Evolutionary conservation across 2,113 vertebrate genomes (phyloP).

Genomic region (Perca flavescens): DNA sequence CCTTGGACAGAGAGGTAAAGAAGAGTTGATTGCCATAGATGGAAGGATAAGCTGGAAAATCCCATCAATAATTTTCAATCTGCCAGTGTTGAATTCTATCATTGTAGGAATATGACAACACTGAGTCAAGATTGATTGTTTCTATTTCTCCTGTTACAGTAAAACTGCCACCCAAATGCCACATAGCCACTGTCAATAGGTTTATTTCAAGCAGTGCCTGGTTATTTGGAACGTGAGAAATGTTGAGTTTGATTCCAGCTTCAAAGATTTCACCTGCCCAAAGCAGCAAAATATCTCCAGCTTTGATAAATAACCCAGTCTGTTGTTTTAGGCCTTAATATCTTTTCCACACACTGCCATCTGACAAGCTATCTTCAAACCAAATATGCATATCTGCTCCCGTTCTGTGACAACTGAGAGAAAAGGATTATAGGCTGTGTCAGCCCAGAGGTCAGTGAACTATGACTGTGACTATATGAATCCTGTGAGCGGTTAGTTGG

Average conservation of each 20-base stretch:
- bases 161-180: conserved; percentile 12
- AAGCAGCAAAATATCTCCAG: not conserved
- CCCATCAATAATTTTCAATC: conserved; percentile 42
- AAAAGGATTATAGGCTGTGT: not conserved
- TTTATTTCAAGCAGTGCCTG: not conserved
- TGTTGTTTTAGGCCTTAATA: not conserved
- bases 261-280: not conserved
- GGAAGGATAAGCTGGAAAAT: conserved; percentile 12
- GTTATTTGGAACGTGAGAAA: not conserved
- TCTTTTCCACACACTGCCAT: not conserved
- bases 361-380: not conserved
- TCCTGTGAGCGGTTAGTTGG: not conserved
- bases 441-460: not conserved
- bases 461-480: not conserved
- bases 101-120: conserved; percentile 9
- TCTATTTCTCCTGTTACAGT: conserved; percentile 19
- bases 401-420: not conserved
- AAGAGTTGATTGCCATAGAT: conserved; percentile 17
- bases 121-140: conserved; percentile 15
- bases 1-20: not conserved
- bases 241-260: conserved; percentile 18
- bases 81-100: conserved; percentile 13
- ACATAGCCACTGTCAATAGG: not conserved
- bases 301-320: conserved; percentile 17
- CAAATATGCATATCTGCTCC: not conserved